These are phyloP conservation scores for Drosophila pseudoananassae DNA, from an alignment of 1,140 invertebrate genomes.

Conservation along the genomic window DNA sequence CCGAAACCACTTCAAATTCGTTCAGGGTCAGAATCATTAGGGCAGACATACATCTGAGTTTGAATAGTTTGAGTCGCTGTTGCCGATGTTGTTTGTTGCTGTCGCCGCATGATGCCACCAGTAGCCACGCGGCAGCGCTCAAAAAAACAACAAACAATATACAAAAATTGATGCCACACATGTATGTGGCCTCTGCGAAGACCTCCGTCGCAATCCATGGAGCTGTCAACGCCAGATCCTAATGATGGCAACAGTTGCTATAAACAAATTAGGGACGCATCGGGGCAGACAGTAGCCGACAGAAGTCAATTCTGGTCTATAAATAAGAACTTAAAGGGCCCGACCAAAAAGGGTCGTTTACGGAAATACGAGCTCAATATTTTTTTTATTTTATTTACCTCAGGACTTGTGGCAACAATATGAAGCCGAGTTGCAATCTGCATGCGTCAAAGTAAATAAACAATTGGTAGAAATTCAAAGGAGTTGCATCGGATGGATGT, in stretches of 20 bases:
- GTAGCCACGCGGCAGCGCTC: slow-evolving; percentile 41
- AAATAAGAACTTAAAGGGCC: slow-evolving; percentile 46
- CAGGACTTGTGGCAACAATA: slow-evolving; percentile 29
- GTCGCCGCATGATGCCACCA: slow-evolving; percentile 45
- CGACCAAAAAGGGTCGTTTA: slow-evolving; percentile 17
- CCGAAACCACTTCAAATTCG: slow-evolving; percentile 71
- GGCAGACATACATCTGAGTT: slow-evolving; percentile 22
- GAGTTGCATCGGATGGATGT: not conserved
- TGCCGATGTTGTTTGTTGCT: slow-evolving; percentile 3
- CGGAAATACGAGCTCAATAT: slow-evolving; percentile 51
- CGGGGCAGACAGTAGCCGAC: slow-evolving; percentile 36
- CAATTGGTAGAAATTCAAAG: slow-evolving; percentile 46
- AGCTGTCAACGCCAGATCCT: slow-evolving; percentile 60
- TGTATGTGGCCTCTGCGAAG: slow-evolving; percentile 55
- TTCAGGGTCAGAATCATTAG: slow-evolving; percentile 74
- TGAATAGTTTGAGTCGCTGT: slow-evolving; percentile 2
- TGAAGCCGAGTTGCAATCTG: slow-evolving; percentile 4
- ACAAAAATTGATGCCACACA: slow-evolving; percentile 54
- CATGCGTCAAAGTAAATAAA: slow-evolving; percentile 70
- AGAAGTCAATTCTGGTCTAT: slow-evolving; percentile 23
- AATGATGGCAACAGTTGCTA: slow-evolving; percentile 69
- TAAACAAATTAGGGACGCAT: slow-evolving; percentile 68
- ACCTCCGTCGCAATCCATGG: slow-evolving; percentile 53
- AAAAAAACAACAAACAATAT: slow-evolving; percentile 31
- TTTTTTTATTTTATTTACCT: slow-evolving; percentile 48